A percentile compares a stretch with the other conserved stretches of the same genome.
phyloP scores from a whole-genome alignment of 2,888 invertebrate genomes.

The Stenotaenia linearis region DNA sequence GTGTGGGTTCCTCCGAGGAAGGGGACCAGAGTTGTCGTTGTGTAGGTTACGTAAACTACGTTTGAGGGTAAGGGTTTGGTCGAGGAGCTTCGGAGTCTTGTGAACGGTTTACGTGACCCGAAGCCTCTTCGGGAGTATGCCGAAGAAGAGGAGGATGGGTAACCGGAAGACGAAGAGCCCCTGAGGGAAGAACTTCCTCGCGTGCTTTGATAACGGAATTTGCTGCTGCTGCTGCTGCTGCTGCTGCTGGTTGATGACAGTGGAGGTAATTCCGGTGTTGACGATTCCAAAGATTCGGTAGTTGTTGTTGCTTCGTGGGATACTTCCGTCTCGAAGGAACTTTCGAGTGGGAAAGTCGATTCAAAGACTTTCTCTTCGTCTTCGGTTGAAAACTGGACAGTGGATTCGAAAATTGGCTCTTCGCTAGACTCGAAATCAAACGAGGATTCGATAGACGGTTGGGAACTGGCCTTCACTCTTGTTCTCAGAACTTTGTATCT shows the following conservation, averaged over 20 bases:
- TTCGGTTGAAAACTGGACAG: not conserved
- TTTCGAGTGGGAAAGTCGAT: not conserved
- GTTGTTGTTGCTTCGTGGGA: not conserved
- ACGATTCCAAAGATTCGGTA: not conserved
- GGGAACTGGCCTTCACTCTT: not conserved
- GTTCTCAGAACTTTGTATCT: not conserved
- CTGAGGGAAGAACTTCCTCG: not conserved
- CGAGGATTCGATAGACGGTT: not conserved
- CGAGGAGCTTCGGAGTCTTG: not conserved
- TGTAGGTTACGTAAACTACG: conserved; percentile 40
- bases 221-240: not conserved
- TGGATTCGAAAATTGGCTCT: not conserved
- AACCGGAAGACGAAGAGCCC: not conserved
- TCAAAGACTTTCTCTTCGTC: conserved; percentile 2
- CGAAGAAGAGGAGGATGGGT: not conserved
- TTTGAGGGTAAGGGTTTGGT: conserved; percentile 36
- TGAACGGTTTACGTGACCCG: conserved; percentile 16
- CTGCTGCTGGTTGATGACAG: no score
- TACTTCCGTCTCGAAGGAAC: not conserved
- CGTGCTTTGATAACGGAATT: not conserved
- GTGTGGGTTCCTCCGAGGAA: conserved; percentile 40
- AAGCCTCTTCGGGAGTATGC: not conserved
- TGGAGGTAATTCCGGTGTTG: not conserved
- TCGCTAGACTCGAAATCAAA: not conserved
- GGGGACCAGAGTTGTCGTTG: conserved; percentile 40